Conservation (phyloP, 2,797 vertebrate species). For the Anableps anableps region DNA sequence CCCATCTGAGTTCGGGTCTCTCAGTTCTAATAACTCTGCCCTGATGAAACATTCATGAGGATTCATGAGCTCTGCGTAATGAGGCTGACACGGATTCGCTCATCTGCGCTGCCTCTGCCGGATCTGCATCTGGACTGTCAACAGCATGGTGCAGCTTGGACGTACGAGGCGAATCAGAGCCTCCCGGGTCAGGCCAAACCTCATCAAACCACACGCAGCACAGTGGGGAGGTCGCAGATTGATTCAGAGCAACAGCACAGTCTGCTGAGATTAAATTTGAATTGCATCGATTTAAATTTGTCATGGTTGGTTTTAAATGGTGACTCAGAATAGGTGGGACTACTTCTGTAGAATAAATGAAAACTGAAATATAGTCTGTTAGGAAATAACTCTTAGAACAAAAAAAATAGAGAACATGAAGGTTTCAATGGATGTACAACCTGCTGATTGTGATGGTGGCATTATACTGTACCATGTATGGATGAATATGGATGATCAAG, state of each 20-base stretch:
- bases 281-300: slow-evolving; percentile 42
- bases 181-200: slow-evolving; percentile 10
- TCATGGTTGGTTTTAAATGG: slow-evolving; percentile 21
- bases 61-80: slow-evolving; percentile 56
- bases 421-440: too few relatives aligned
- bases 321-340: slow-evolving; percentile 20
- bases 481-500: too few relatives aligned
- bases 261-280: slow-evolving; percentile 32
- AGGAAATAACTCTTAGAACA: neutral
- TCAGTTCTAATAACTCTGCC: slow-evolving; percentile 30
- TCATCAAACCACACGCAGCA: slow-evolving; percentile 5
- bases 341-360: neutral
- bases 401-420: neutral
- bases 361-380: neutral
- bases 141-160: slow-evolving; percentile 18
- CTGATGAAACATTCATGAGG: slow-evolving; percentile 67
- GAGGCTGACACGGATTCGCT: slow-evolving; percentile 49
- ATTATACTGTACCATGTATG: too few relatives aligned
- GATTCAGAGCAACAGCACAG: slow-evolving; percentile 24
- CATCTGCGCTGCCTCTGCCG: slow-evolving; percentile 19
- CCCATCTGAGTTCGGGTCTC: neutral
- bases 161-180: slow-evolving; percentile 22
- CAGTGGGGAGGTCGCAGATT: neutral
- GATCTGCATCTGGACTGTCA: slow-evolving; percentile 22
- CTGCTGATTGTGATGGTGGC: too few relatives aligned